Evolutionary conservation across 2,888 invertebrate genomes (phyloP), one percentile per base, ranked within the genome.

Genomic region (Polydrusus pterygomalis): DNA sequence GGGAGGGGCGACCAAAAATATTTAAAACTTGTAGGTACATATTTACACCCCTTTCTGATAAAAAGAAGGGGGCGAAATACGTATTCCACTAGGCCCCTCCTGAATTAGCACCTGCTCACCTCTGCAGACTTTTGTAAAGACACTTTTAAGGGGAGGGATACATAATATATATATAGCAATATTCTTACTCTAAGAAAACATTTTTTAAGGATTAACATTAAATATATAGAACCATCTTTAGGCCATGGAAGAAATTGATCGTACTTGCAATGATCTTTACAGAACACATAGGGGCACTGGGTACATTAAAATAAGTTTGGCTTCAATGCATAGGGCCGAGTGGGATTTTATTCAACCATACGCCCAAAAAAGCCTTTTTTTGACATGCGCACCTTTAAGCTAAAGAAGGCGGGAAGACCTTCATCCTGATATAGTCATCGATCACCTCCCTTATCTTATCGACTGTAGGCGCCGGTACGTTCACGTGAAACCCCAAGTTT

Each of bases 371-470:
- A 30, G n/a, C 7, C 43, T 43, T 13, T 10, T 51, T 51, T 1
- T 10, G 9, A 15, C 34, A 2, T 1, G 10, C 15, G 9, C 38
- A 34, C n/a, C n/a, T 60, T 83, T 82, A 84, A 82, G 85, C 79
- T 56, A 94, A 89, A 68, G 93, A 93, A 85, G 90, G 90, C 1
- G 97, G 97, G 87, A 96, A 96, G 77, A 97, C 90, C 82, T 94
- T 93, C 92, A 96, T 94, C 54, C 90, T 88, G 63, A 93, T 91
- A 84, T 94, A 96, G 88, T 97, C 96, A 80, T 95, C 91, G 30
- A 97, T 88, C 72, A 97, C 92, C 92, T 94, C 83, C 56, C 81
- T 84, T 34, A 87, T 62, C 60, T 83, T 80, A 3, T 86, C 83
- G 2, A 69, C 64, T 8, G 92, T 93, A 10, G 95, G 89, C 79